Evolutionary conservation across 1,140 invertebrate genomes (phyloP).

Genomic region (Drosophila pachea): DNA sequence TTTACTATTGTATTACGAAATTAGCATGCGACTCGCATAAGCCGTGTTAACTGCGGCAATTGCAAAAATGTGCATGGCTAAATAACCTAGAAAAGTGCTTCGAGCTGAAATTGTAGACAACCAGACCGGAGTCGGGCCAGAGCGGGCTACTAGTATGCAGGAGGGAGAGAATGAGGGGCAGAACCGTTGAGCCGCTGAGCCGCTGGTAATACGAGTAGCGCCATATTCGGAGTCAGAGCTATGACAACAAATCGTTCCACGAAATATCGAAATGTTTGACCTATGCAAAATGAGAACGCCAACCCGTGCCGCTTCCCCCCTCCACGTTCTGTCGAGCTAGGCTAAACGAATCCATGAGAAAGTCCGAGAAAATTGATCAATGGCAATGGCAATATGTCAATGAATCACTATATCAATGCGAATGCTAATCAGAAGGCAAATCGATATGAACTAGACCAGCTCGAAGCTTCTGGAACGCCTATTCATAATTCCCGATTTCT

Average conservation of each 20-base stretch:
- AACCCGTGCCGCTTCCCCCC: not conserved
- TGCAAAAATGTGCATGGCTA: constrained; percentile 30
- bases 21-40: constrained; percentile 33
- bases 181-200: too few species aligned
- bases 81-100: constrained; percentile 43
- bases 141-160: not conserved
- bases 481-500: not conserved
- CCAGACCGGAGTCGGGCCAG: constrained; percentile 16
- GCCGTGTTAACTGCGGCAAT: constrained; percentile 27
- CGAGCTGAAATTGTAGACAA: constrained; percentile 36
- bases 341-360: constrained; percentile 21
- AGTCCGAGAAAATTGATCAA: constrained; percentile 34
- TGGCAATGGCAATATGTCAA: constrained; percentile 14
- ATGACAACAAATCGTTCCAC: constrained; percentile 34
- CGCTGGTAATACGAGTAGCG: constrained; percentile 34
- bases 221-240: constrained; percentile 23
- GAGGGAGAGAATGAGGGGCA: not conserved
- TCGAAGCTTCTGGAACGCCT: constrained; percentile 1
- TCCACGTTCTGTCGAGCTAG: constrained; percentile 20
- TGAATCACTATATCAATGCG: not conserved
- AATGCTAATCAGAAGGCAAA: not conserved
- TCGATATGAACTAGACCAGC: constrained; percentile 14
- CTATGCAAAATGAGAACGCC: constrained; percentile 35
- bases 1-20: constrained; percentile 36
- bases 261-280: constrained; percentile 38